Evolutionary conservation across 53 echinoderm and acorn worm species (phyloP), one percentile per base, ranked within the genome.

Genomic region (Patiria pectinifera): DNA sequence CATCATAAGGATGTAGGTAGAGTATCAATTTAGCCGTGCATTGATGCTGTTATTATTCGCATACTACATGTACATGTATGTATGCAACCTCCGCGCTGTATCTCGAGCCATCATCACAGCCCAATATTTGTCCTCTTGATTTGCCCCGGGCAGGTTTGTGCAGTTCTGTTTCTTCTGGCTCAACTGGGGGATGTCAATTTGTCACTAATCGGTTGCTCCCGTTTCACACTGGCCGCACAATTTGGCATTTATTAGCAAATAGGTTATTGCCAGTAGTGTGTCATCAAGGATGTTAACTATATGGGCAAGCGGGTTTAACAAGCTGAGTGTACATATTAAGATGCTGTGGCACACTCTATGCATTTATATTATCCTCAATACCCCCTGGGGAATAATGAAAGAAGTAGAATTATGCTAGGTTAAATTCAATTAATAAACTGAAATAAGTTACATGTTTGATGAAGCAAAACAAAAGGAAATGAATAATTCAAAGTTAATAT

Each of bases 201-300:
- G 90, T 80, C 90, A 81, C 90, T 90, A 90, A 90, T 90, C 90
- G 90, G 63, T 81, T 80, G 81, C 90, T 80, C 63, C 48, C 44
- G 18, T 90, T 90, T 90, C 90, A 90, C 80, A 46, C 69, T 16
- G 80, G 8, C 46, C 16, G 80, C 66, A 69, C 81, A 80, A 69
- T 90, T 69, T 48, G 45, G 81, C 26, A 80, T 77, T 80, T 80
- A 90, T 90, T 19, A 90, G 81, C 69, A 69, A 90, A 80, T 23
- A 24, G 14, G 12, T 78, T 78, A 76, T 59, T 66, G 62, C 85
- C 22, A 12, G 48, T 3, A 70, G 85, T 66, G 21, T 35, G 26
- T 63, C 14, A 59, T 59, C 13, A 46, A 1, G 24, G 79, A 74
- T 23, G 74, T 23, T 18, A 4, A 74, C 35, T 21, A 74, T 24